These are phyloP conservation scores for Standfussiana lucernea DNA, from an alignment of 2,888 invertebrate species.

Conservation along the genomic window DNA sequence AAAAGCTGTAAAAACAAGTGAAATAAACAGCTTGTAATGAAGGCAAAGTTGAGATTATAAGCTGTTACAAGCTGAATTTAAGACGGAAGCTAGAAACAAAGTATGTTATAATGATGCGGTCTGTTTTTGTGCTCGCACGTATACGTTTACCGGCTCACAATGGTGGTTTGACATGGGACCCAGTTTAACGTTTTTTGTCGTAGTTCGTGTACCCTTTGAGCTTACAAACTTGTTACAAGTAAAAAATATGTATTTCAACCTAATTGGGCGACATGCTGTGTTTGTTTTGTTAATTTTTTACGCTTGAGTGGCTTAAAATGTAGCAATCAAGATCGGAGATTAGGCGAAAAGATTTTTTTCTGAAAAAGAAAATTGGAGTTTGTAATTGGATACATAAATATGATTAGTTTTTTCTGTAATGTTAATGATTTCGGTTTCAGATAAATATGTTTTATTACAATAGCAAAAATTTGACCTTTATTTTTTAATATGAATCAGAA, in stretches of 20 bases:
- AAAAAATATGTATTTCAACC: conserved; percentile 56
- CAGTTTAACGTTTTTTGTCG: conserved; percentile 59
- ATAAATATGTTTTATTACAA: conserved; percentile 20
- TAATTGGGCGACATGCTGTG: conserved; percentile 68
- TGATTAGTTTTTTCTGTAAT: conserved; percentile 31
- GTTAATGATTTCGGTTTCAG: conserved; percentile 6
- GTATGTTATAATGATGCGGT: conserved; percentile 67
- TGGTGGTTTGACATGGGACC: conserved; percentile 65
- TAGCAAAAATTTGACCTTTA: neutral
- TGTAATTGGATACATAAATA: conserved; percentile 46
- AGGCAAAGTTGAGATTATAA: conserved; percentile 58
- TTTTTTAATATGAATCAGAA: neutral
- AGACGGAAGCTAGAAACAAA: conserved; percentile 64
- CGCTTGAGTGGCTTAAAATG: conserved; percentile 54
- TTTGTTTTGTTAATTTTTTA: conserved; percentile 66
- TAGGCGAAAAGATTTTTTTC: conserved; percentile 23
- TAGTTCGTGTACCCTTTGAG: conserved; percentile 57
- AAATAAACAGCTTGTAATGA: conserved; percentile 66
- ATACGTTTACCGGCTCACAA: conserved; percentile 42
- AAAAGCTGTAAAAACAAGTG: conserved; percentile 65
- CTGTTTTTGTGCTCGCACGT: conserved; percentile 56
- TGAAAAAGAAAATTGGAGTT: conserved; percentile 16
- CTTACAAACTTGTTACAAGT: conserved; percentile 55
- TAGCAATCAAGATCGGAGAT: conserved; percentile 61
- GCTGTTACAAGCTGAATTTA: conserved; percentile 57